Evolutionary conservation across 2,797 vertebrate genomes (phyloP).

Genomic region (Amphiprion clarkii): DNA sequence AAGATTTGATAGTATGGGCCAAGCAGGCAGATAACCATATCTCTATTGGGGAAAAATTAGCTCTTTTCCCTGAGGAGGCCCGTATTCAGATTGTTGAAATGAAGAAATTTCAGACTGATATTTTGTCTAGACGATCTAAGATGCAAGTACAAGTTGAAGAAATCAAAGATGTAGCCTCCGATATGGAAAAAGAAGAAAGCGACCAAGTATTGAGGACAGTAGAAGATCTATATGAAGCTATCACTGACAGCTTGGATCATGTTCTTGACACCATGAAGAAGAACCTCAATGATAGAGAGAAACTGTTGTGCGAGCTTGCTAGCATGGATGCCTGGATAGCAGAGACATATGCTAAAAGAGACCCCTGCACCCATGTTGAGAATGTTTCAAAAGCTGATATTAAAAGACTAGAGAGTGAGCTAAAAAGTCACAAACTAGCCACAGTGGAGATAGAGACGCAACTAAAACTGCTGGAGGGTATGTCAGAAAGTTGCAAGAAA

Average conservation of each 20-base stretch:
- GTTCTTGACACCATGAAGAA: slow-evolving; percentile 85
- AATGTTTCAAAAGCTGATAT: slow-evolving; percentile 69
- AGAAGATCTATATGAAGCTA: slow-evolving; percentile 83
- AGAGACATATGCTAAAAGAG: slow-evolving; percentile 71
- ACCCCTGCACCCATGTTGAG: slow-evolving; percentile 59
- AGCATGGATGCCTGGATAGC: slow-evolving; percentile 84
- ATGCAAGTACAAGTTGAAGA: slow-evolving; percentile 79
- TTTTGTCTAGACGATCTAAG: slow-evolving; percentile 79
- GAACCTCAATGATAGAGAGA: slow-evolving; percentile 84
- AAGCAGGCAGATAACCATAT: slow-evolving; percentile 82
- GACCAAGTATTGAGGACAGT: slow-evolving; percentile 80
- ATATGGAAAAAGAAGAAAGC: slow-evolving; percentile 69
- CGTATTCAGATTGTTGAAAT: slow-evolving; percentile 86
- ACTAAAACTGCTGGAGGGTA: slow-evolving; percentile 73
- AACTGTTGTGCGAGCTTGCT: slow-evolving; percentile 81
- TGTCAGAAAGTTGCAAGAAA: slow-evolving; percentile 76
- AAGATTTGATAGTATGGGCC: slow-evolving; percentile 86
- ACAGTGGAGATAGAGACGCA: slow-evolving; percentile 81
- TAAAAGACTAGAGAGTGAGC: slow-evolving; percentile 78
- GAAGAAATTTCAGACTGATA: slow-evolving; percentile 81
- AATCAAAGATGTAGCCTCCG: slow-evolving; percentile 69
- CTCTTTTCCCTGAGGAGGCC: slow-evolving; percentile 89
- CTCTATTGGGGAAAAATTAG: slow-evolving; percentile 72
- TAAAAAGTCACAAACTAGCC: slow-evolving; percentile 72
- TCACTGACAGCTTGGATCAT: slow-evolving; percentile 81